Base-by-base conservation (phyloP, 2,888 invertebrate species). In the Brassicogethes aeneus region DNA sequence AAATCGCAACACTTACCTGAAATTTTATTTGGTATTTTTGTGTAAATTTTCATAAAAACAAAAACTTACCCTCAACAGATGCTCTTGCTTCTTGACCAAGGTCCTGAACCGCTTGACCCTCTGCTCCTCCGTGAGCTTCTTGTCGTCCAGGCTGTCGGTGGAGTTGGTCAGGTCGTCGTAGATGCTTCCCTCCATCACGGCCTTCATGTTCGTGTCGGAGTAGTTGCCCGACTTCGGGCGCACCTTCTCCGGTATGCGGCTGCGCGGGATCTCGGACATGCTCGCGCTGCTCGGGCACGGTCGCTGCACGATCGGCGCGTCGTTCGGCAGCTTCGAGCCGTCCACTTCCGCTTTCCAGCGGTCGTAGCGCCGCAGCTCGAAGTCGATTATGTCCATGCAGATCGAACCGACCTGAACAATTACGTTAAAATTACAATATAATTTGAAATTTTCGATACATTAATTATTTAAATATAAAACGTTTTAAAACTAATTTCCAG, bases 321-420 rank as follows among this genome's bases (percentile, higher is more conserved):
- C 54, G 15, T 56, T 65, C 1, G 69, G 68, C 34, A 68, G 67
- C 48, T 69, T 68, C 46, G 74, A 70, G 38, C 75, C 73, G 50
- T 81, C 80, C 56, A 81, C 66, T 51, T 83, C 81, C 37, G 82
- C 82, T 60, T 83, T 84, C 94, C 95, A 95, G 54, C 90, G 85
- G 56, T 93, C 92, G 70, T 92, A 93, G 48, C 96, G 80, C 55
- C 86, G 83, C 39, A 97, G 72, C 69, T 99, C 97, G 70, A 87
- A 90, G 61, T 96, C 95, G 49, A 97, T 82, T 39, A 97, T 87
- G 68, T 92, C 92, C 86, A 99, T 91, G 61, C 93, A 93, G 42
- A 97, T 74, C 1, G 96, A 95, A 35, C 96, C 96, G 62, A 95
- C 93, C 81, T 90, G 32, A 12, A 23, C 10, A n/a, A n/a, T n/a